Conservation (phyloP, 1,140 invertebrate species). For the Drosophila nebulosa region DNA sequence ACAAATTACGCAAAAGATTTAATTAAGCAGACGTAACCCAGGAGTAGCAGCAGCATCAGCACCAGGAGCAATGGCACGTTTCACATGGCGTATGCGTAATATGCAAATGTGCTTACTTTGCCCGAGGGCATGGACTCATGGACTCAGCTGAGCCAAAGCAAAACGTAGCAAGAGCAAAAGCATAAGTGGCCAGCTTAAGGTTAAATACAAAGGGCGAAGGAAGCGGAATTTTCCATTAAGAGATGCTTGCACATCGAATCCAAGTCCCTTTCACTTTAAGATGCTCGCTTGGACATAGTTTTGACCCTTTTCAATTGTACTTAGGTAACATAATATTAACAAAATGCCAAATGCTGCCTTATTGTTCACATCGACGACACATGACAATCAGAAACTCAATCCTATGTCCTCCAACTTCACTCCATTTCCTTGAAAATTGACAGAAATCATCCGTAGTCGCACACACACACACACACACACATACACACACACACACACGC, state of each 20-base stretch:
- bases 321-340: neutral
- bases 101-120: constrained; percentile 58
- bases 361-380: neutral
- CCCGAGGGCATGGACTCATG: constrained; percentile 12
- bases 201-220: neutral
- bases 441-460: neutral
- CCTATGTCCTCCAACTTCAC: neutral
- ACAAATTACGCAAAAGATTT: constrained; percentile 77
- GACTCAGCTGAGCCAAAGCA: constrained; percentile 11
- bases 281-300: neutral
- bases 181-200: neutral
- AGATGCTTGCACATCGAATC: neutral
- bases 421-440: neutral
- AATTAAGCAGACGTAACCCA: constrained; percentile 68
- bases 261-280: neutral
- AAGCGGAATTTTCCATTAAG: neutral
- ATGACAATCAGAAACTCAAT: constrained; percentile 35
- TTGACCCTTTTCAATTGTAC: neutral
- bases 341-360: neutral
- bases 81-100: constrained; percentile 69
- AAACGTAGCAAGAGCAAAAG: neutral
- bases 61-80: constrained; percentile 40
- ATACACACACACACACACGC: neutral
- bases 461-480: neutral
- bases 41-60: constrained; percentile 11